phyloP scores from a whole-genome alignment of 2,113 vertebrate species.

The Machaerirhynchus nigripectus region DNA sequence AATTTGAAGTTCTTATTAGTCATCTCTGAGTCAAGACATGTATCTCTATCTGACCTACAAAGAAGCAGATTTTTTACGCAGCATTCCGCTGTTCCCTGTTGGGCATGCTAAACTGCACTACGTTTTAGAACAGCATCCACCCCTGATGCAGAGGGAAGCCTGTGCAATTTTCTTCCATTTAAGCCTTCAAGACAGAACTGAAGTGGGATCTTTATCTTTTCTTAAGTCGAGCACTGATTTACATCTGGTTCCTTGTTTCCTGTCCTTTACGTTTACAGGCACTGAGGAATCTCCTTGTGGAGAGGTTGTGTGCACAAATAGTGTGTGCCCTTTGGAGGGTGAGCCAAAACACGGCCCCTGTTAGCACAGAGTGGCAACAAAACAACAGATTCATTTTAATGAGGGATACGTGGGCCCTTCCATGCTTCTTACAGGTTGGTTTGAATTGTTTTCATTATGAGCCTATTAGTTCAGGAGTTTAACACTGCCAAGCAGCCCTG shows the following conservation, averaged over 20 bases:
- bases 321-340: accelerated
- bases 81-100: background rate
- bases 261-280: accelerated
- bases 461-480: background rate
- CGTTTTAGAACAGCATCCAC: background rate
- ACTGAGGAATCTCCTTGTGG: background rate
- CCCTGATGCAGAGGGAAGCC: background rate
- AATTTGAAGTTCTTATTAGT: background rate
- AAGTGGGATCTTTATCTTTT: background rate
- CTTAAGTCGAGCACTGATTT: background rate
- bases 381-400: background rate
- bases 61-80: background rate
- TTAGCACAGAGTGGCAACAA: background rate
- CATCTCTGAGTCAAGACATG: background rate
- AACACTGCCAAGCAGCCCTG: background rate
- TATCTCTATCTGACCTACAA: background rate
- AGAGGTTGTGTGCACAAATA: background rate
- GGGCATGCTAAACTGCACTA: background rate
- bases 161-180: background rate
- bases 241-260: background rate
- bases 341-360: background rate
- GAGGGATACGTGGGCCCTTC: background rate
- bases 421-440: background rate
- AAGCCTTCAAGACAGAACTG: background rate
- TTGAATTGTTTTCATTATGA: conserved; percentile 1